These are phyloP conservation scores for Drosophila orena DNA, from an alignment of 1,140 invertebrate genomes.

Conservation along the genomic window DNA sequence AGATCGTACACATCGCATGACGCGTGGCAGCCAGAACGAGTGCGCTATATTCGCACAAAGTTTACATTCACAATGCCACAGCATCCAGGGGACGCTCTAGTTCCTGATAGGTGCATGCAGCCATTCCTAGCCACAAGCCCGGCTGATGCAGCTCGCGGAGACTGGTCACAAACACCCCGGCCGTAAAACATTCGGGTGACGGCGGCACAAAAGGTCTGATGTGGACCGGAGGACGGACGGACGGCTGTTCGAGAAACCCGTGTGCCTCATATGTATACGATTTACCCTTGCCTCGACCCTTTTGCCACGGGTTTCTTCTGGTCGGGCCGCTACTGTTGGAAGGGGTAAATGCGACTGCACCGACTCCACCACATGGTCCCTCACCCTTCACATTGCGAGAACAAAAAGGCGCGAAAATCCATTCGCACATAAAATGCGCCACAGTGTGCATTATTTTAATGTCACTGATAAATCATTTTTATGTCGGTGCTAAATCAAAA, in stretches of 20 bases:
- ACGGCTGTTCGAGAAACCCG: conserved; percentile 55
- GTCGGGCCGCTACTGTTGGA: conserved; percentile 17
- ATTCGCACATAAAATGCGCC: conserved; percentile 85
- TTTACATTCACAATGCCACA: conserved; percentile 78
- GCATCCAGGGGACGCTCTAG: conserved; percentile 34
- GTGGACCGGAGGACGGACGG: conserved; percentile 24
- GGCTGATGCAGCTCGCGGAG: conserved; percentile 33
- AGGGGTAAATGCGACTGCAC: conserved; percentile 24
- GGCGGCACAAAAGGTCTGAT: conserved; percentile 77
- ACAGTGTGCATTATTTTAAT: conserved; percentile 85
- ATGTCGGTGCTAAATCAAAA: conserved; percentile 85
- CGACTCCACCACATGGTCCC: conserved; percentile 2
- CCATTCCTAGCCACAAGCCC: not conserved
- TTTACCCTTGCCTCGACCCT: not conserved
- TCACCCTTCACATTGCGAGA: conserved; percentile 32
- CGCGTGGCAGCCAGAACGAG: conserved; percentile 54
- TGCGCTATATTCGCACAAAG: conserved; percentile 76
- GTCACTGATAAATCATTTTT: conserved; percentile 85
- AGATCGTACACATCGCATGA: conserved; percentile 19
- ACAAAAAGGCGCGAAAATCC: conserved; percentile 84
- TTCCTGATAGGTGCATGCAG: conserved; percentile 67
- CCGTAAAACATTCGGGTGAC: conserved; percentile 80
- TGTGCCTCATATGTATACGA: not conserved
- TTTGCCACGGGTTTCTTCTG: conserved; percentile 5
- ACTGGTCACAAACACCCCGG: conserved; percentile 68